Evolutionary conservation across 2,888 invertebrate genomes (phyloP).

Genomic region (Protophormia terraenovae): DNA sequence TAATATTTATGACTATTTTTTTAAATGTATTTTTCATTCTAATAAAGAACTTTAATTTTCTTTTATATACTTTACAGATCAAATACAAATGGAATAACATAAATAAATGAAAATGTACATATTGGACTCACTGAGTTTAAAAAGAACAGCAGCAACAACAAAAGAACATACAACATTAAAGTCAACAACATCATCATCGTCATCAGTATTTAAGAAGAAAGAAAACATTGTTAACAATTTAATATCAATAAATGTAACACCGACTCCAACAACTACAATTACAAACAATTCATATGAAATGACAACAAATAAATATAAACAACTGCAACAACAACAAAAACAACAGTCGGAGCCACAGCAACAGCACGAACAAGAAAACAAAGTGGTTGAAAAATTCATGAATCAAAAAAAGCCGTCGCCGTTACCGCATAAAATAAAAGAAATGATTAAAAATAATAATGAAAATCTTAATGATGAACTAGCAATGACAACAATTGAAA

Average conservation of each 20-base stretch:
- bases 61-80: constrained; percentile 29
- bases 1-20: neutral
- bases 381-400: constrained; percentile 35
- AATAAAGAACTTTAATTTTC: neutral
- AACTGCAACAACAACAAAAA: constrained; percentile 11
- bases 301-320: constrained; percentile 58
- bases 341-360: constrained; percentile 1
- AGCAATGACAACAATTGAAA: constrained; percentile 57
- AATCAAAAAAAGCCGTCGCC: constrained; percentile 10
- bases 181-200: neutral
- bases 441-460: constrained; percentile 58
- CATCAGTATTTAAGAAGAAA: neutral
- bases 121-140: constrained; percentile 68
- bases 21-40: neutral
- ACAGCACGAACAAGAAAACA: constrained; percentile 6
- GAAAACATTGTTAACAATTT: constrained; percentile 29
- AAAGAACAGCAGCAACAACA: constrained; percentile 23
- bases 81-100: neutral
- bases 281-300: constrained; percentile 21
- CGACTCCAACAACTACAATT: constrained; percentile 4
- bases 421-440: constrained; percentile 36
- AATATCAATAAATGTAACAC: neutral
- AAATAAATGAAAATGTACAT: constrained; percentile 62
- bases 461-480: constrained; percentile 52
- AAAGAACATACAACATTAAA: constrained; percentile 4